A percentile compares a stretch with the other conserved stretches of the same genome.
Conservation (phyloP, 2,797 vertebrate genomes). For the Bovichtus variegatus region DNA sequence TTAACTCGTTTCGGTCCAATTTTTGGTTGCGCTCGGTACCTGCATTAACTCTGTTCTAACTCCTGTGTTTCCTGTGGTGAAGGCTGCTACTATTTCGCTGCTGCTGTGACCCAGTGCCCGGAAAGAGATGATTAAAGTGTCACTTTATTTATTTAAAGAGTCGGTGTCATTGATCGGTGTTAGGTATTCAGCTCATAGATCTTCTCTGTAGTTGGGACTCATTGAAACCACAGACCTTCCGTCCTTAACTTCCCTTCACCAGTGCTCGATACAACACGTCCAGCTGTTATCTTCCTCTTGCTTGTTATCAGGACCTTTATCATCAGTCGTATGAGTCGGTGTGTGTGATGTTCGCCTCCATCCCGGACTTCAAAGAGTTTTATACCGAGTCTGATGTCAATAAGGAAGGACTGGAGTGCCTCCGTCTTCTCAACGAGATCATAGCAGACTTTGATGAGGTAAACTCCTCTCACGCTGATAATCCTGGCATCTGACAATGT, state of each 20-base stretch:
- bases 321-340: constrained; percentile 97
- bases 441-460: constrained; percentile 98
- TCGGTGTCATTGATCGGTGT: constrained; percentile 21
- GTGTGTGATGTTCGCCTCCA: constrained; percentile 98
- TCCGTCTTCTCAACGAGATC: constrained; percentile 97
- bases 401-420: constrained; percentile 97
- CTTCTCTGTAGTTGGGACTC: constrained; percentile 17
- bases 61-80: constrained; percentile 30
- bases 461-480: constrained; percentile 47
- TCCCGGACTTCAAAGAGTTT: constrained; percentile 98
- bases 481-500: neutral
- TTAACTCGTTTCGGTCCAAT: neutral
- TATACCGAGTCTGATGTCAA: constrained; percentile 98
- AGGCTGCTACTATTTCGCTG: constrained; percentile 23
- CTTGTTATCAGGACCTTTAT: constrained; percentile 90
- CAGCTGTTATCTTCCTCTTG: constrained; percentile 42
- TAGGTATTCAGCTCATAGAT: constrained; percentile 28
- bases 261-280: constrained; percentile 13
- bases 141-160: constrained; percentile 42
- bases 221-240: neutral
- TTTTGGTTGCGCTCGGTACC: neutral
- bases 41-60: constrained; percentile 20
- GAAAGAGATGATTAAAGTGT: constrained; percentile 49
- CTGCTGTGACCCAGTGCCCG: constrained; percentile 13
- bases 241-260: constrained; percentile 12